Percentiles rank a stretch among this genome's conserved stretches.
Conservation (phyloP, 1,140 invertebrate species). For the Listronotus bonariensis region DNA sequence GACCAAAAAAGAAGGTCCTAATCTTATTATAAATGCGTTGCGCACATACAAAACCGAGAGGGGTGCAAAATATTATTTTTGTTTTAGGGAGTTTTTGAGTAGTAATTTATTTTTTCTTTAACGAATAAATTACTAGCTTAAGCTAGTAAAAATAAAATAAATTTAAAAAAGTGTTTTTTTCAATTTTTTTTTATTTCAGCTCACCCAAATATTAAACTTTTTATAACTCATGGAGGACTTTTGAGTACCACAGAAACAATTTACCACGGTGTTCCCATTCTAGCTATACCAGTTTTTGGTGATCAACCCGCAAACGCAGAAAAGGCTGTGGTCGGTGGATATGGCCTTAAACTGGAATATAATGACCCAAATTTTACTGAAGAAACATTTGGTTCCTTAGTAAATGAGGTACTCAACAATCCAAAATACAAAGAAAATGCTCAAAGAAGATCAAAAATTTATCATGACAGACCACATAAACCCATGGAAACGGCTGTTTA, state of each 20-base stretch:
- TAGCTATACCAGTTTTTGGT: conserved; percentile 52
- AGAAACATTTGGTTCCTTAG: neutral
- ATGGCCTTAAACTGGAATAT: neutral
- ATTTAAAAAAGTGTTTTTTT: too few relatives aligned
- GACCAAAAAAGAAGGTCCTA: too few relatives aligned
- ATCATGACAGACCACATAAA: conserved; percentile 20
- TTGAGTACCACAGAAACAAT: conserved; percentile 55
- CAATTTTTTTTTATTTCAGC: conserved; percentile 14
- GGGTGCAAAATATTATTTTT: too few relatives aligned
- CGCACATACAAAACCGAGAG: too few relatives aligned
- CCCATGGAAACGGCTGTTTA: conserved; percentile 28
- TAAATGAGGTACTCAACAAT: neutral
- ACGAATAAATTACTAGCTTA: too few relatives aligned
- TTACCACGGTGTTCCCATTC: conserved; percentile 58
- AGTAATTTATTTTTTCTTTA: too few relatives aligned
- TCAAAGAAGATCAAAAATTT: neutral
- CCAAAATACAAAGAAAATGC: conserved; percentile 2
- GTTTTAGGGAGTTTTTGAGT: too few relatives aligned
- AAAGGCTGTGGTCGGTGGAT: conserved; percentile 28
- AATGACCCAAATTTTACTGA: neutral
- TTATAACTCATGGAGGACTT: conserved; percentile 43
- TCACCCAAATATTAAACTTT: conserved; percentile 38
- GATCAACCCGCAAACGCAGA: conserved; percentile 37
- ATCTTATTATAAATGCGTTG: too few relatives aligned
- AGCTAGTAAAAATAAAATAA: too few relatives aligned